Base-by-base conservation (phyloP, 2,113 vertebrate genomes). In the Cervus canadensis region DNA sequence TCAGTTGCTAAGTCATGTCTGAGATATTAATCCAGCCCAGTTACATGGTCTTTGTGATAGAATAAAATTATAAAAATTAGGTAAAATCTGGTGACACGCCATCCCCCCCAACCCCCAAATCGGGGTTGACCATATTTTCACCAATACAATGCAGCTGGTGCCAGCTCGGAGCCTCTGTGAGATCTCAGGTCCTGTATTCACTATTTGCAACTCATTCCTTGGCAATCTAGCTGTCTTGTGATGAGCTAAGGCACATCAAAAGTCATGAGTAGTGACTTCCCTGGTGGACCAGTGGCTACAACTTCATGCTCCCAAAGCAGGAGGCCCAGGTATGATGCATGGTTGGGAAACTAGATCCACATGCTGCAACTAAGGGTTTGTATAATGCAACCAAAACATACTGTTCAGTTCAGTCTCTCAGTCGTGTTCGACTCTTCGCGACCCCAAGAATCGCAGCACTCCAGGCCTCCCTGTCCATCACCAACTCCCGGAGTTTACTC, bases 21-120 rank as follows among this genome's bases (percentile, higher is more conserved):
- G 11, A 26, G 36, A 43, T 76, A 43, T 43, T 43, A n/a, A 11
- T 67, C 6, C 19, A 94, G 11, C n/a, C 23, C 33, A 40, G 23
- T 16, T 74, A 8, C 6, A 16, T 7, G 40, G 10, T 30, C 48
- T 43, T 14, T 76, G 21, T 83, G 5, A 11, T 59, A 25, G 6
- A 54, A 60, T 16, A 43, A 59, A 92, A 26, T 26, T 40, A 7
- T 9, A 2, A 25, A 13, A 15, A 40, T 23, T 26, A 33, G 40
- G 48, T 60, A 33, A 87, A 54, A 3, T 67, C 4, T 17, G 1
- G 28, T 25, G 71, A 40, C n/a, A 71, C 2, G 2, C n/a, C n/a
- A 36, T 36, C 8, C 33, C 3, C 52, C 8, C 57, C 3, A 0
- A 19, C 7, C 6, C 14, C 52, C 6, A 3, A 57, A 25, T 40